Percentiles rank a stretch among this genome's conserved stretches.
phyloP scores from a whole-genome alignment of 2,113 vertebrate species.

The Psephotus haematonotus region DNA sequence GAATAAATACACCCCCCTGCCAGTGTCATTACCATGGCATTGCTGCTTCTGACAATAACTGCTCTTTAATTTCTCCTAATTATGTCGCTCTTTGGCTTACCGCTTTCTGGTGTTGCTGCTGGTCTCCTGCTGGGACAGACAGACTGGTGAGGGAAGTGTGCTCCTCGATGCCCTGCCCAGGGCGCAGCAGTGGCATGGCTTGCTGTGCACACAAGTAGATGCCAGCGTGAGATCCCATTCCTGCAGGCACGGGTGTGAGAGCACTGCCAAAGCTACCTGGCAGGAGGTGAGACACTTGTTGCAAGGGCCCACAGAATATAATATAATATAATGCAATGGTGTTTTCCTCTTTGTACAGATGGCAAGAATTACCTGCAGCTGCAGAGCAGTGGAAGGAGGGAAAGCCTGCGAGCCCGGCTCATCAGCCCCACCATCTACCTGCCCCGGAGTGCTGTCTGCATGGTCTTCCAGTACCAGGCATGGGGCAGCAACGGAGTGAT shows the following conservation, averaged over 20 bases:
- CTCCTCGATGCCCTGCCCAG: accelerated
- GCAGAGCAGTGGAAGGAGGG: slow-evolving; percentile 81
- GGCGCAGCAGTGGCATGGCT: not conserved
- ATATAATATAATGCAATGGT: not conserved
- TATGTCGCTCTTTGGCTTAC: not conserved
- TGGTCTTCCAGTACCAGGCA: slow-evolving; percentile 91
- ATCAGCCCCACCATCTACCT: slow-evolving; percentile 87
- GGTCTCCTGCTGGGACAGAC: not conserved
- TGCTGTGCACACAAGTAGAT: not conserved
- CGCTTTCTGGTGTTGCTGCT: not conserved
- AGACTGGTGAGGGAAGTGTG: not conserved
- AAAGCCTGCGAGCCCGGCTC: slow-evolving; percentile 85
- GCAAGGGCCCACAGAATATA: not conserved
- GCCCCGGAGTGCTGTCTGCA: slow-evolving; percentile 86
- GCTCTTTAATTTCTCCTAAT: slow-evolving; percentile 32
- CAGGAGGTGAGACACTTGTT: not conserved
- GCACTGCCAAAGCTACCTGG: not conserved
- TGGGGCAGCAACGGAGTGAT: slow-evolving; percentile 84
- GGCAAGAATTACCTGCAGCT: slow-evolving; percentile 85
- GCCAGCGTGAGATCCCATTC: accelerated
- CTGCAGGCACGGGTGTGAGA: not conserved
- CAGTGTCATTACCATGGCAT: not conserved
- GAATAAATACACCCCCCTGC: not conserved
- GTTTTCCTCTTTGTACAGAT: slow-evolving; percentile 69
- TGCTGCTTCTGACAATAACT: not conserved